Evolutionary conservation across 2,113 vertebrate genomes (phyloP), one percentile per base, ranked within the genome.

Genomic region (Phrynosoma blainvillii): DNA sequence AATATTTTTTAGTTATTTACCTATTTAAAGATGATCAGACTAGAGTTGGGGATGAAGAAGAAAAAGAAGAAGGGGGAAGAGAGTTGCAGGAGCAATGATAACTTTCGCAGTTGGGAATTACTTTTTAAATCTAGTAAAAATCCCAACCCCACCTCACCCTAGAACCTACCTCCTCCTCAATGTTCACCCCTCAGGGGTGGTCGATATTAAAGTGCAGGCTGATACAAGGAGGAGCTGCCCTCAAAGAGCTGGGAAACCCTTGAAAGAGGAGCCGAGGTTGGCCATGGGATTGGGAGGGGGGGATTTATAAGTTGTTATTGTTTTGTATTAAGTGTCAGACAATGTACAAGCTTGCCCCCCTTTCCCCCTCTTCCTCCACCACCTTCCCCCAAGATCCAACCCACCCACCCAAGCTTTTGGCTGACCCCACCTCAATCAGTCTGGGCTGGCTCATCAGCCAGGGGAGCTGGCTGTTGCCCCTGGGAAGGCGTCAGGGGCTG

Each of bases 401-500:
- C 73, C 79, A 62, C 62, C 78, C 71, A 20, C 21, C 27, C 30
- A 21, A 71, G 42, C 5, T 52, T 54, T 27, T 3, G 65, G 4
- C 62, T 2, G 5, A 4, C 36, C 47, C 54, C 16, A 4, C 47
- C 23, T 91, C 79, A 91, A 23, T 87, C 87, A 25, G 65, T 80
- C 16, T 85, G 84, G 73, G 84, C 80, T 78, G 87, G 71, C 78
- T 89, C 66, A 11, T 83, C 79, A 1, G 77, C 86, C 7, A 54
- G 42, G 16, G 59, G 3, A 12, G 7, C 42, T 0, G 80, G 80
- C 25, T 85, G 87, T 16, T 84, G 87, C 94, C 94, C 94, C 87
- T 95, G 94, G 3, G 95, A 79, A 66, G 88, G 87, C 2, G 87
- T 79, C 0, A 25, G 70, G 18, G 86, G 86, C 52, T 52, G 62